Conservation (phyloP, 2,113 vertebrate species). For the Ciconia boyciana region DNA sequence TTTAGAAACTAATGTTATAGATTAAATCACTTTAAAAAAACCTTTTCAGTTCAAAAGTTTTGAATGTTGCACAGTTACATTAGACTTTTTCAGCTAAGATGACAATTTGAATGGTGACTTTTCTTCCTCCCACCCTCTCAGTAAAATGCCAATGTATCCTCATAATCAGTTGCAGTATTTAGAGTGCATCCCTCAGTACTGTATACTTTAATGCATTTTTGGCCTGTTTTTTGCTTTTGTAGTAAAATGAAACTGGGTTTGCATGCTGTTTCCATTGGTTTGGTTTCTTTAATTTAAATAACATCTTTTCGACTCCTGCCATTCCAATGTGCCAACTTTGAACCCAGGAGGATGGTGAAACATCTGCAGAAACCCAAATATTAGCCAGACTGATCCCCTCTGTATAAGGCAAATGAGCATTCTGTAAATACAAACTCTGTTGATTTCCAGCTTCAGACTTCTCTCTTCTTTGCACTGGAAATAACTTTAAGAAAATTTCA, state of each 20-base stretch:
- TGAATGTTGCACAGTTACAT: neutral
- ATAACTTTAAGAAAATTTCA: neutral
- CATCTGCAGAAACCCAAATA: conserved; percentile 35
- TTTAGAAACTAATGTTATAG: neutral
- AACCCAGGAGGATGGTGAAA: neutral
- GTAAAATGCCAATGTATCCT: neutral
- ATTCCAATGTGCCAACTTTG: neutral
- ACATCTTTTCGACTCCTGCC: neutral
- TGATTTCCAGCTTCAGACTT: neutral
- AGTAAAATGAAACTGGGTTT: neutral
- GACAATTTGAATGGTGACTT: neutral
- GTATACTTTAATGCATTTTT: neutral
- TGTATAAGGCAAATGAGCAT: neutral
- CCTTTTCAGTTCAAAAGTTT: neutral
- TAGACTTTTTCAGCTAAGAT: neutral
- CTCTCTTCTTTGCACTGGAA: neutral
- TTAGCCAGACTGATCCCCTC: neutral
- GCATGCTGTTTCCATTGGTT: neutral
- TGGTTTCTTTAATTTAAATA: neutral
- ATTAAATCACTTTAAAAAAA: neutral
- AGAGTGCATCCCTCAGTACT: neutral
- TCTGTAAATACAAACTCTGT: neutral
- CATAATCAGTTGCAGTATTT: neutral
- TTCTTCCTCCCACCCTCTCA: neutral
- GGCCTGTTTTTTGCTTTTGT: neutral